These are phyloP conservation scores for Monodelphis domestica DNA, from an alignment of 2,797 vertebrate species.

Conservation along the genomic window DNA sequence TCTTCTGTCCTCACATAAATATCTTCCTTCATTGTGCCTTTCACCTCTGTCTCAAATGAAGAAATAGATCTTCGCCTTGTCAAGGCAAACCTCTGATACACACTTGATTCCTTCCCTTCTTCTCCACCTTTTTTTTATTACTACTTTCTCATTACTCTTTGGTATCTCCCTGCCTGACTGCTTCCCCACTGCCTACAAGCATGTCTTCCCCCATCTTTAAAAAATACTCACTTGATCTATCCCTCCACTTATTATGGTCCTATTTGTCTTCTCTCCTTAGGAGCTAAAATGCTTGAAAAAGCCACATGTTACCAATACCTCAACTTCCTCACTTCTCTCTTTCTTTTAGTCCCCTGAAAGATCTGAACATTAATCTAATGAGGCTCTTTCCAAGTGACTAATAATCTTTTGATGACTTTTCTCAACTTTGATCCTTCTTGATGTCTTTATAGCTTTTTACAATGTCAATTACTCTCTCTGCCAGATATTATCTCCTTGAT, in stretches of 20 bases:
- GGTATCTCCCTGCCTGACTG: no score
- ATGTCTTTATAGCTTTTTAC: not conserved
- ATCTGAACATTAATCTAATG: not conserved
- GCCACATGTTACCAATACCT: not conserved
- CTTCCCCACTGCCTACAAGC: not conserved
- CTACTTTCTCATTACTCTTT: not conserved
- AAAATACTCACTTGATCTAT: not conserved
- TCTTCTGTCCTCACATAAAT: not conserved
- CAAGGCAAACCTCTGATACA: not conserved
- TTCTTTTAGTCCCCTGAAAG: not conserved
- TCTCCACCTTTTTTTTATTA: not conserved
- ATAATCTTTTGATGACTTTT: not conserved
- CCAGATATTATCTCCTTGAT: not conserved
- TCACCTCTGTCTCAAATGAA: not conserved
- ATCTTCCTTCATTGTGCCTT: not conserved
- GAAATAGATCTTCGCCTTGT: not conserved
- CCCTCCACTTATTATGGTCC: not conserved
- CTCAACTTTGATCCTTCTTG: not conserved
- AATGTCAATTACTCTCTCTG: not conserved
- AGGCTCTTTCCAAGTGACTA: not conserved
- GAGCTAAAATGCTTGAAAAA: not conserved
- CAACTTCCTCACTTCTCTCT: not conserved
- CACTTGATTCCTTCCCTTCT: not conserved
- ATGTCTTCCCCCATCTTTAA: not conserved
- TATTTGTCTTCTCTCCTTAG: not conserved